phyloP scores from a whole-genome alignment of 2,113 vertebrate genomes.

The Grallaria varia region DNA sequence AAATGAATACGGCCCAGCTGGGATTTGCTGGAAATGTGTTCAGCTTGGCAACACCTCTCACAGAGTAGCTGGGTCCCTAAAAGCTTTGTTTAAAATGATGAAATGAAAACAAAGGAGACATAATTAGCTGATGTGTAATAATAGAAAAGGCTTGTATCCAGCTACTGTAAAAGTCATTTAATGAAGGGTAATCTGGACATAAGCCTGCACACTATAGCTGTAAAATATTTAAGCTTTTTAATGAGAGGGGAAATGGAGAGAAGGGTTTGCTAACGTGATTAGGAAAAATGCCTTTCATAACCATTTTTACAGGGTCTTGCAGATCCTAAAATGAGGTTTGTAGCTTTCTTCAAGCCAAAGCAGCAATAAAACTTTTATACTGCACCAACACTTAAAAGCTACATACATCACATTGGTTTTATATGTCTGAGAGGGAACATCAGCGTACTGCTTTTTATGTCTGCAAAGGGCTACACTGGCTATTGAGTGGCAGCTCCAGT shows the following conservation, averaged over 20 bases:
- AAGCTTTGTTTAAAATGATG: slow-evolving; percentile 66
- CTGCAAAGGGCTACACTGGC: slow-evolving; percentile 40
- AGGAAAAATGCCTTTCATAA: slow-evolving; percentile 58
- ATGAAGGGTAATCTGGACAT: slow-evolving; percentile 38
- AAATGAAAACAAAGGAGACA: slow-evolving; percentile 60
- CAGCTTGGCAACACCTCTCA: slow-evolving; percentile 48
- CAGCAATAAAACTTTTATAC: slow-evolving; percentile 60
- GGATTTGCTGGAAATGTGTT: slow-evolving; percentile 68
- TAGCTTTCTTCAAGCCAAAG: slow-evolving; percentile 42
- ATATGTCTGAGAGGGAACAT: slow-evolving; percentile 53
- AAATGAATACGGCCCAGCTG: slow-evolving; percentile 61
- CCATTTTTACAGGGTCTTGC: slow-evolving; percentile 8
- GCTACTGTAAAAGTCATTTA: slow-evolving; percentile 49
- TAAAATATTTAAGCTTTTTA: slow-evolving; percentile 50
- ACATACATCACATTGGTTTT: slow-evolving; percentile 57
- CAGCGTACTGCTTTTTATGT: slow-evolving; percentile 41
- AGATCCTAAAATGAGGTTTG: slow-evolving; percentile 34
- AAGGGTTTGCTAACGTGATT: slow-evolving; percentile 51
- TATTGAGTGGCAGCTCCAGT: slow-evolving; percentile 47
- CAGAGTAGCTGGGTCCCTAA: slow-evolving; percentile 40
- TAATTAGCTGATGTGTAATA: slow-evolving; percentile 24
- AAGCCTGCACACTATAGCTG: background rate
- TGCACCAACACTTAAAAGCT: slow-evolving; percentile 45
- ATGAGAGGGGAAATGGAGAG: slow-evolving; percentile 20
- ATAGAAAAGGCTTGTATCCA: slow-evolving; percentile 53